A percentile compares a stretch with the other conserved stretches of the same genome.
phyloP scores from a whole-genome alignment of 2,113 vertebrate species.

The Zosterops hypoxanthus region DNA sequence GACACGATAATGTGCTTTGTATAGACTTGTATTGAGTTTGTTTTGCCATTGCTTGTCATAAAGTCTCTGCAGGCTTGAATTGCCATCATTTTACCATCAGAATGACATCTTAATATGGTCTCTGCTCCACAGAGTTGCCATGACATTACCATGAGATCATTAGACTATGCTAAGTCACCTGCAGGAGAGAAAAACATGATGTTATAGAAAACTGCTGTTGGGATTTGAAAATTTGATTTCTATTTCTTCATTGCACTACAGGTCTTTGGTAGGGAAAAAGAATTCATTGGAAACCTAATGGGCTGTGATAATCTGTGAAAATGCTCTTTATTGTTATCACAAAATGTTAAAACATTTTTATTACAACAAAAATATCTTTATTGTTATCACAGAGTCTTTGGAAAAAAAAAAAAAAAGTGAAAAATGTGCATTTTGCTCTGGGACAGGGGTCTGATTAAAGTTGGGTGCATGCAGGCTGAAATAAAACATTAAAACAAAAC shows the following conservation, averaged over 20 bases:
- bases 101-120: constrained; percentile 70
- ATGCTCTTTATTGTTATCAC: background rate
- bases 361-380: too few relatives aligned
- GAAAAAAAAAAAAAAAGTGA: background rate
- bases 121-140: constrained; percentile 37
- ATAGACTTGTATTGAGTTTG: constrained; percentile 50
- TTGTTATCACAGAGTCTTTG: background rate
- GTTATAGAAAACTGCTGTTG: constrained; percentile 4
- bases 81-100: constrained; percentile 67
- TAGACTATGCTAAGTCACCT: constrained; percentile 40
- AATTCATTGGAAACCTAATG: background rate
- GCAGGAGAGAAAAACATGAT: constrained; percentile 1
- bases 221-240: constrained; percentile 15
- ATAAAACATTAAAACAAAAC: background rate
- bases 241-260: background rate
- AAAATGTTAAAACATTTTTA: background rate
- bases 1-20: constrained; percentile 45
- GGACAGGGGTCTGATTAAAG: background rate
- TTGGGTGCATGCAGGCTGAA: background rate
- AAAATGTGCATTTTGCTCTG: background rate
- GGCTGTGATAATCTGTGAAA: background rate
- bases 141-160: constrained; percentile 64
- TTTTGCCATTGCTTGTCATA: constrained; percentile 54
- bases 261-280: background rate
- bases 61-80: constrained; percentile 38